A percentile compares a stretch with the other conserved stretches of the same genome.
Evolutionary conservation across 1,140 invertebrate species (phyloP).

Genomic region (Eueides isabella): DNA sequence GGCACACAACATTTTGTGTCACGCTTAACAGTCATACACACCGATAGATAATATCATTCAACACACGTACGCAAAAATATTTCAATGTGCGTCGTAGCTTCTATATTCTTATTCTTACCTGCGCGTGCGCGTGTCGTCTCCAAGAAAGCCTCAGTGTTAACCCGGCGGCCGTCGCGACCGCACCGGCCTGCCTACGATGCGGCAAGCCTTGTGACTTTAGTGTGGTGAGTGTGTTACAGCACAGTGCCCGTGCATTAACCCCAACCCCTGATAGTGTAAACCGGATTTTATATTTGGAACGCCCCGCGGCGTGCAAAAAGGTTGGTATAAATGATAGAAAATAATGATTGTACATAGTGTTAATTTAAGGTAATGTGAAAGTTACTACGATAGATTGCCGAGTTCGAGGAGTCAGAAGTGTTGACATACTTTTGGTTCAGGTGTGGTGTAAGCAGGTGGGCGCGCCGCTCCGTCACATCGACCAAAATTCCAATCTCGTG

Average conservation of each 20-base stretch:
- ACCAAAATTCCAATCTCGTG: slow-evolving; percentile 77
- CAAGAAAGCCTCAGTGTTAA: slow-evolving; percentile 78
- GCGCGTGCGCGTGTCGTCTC: slow-evolving; percentile 66
- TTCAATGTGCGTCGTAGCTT: slow-evolving; percentile 29
- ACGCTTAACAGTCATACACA: background rate
- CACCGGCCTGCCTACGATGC: slow-evolving; percentile 72
- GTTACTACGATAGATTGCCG: slow-evolving; percentile 71
- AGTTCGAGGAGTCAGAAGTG: slow-evolving; percentile 70
- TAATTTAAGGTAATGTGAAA: slow-evolving; percentile 81
- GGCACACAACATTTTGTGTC: background rate
- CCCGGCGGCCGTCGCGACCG: slow-evolving; percentile 72
- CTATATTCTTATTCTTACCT: slow-evolving; percentile 71
- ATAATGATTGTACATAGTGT: slow-evolving; percentile 54
- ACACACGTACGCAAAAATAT: background rate
- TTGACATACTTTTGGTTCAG: slow-evolving; percentile 79
- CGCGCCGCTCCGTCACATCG: slow-evolving; percentile 54
- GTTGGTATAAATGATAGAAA: slow-evolving; percentile 49
- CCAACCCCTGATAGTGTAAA: slow-evolving; percentile 79
- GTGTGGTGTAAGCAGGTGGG: slow-evolving; percentile 73
- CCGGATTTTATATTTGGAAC: slow-evolving; percentile 75
- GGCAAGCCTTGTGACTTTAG: slow-evolving; percentile 73
- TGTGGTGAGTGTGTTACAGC: slow-evolving; percentile 76
- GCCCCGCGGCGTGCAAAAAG: slow-evolving; percentile 68
- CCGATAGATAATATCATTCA: background rate
- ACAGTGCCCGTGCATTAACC: slow-evolving; percentile 77